Conservation (phyloP, 2,888 invertebrate species). For the Smittia aterrima region DNA sequence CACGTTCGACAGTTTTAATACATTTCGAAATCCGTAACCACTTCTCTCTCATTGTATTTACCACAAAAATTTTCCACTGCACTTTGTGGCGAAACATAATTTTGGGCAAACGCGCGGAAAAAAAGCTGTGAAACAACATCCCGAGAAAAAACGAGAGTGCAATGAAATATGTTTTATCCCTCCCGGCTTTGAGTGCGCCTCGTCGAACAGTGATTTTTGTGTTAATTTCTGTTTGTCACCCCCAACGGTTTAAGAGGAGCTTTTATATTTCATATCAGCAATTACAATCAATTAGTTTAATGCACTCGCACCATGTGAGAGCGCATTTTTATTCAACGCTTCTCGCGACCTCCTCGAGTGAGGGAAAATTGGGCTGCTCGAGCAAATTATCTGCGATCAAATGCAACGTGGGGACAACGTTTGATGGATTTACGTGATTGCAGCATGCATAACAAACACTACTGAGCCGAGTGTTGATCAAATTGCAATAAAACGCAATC, state of each 20-base stretch:
- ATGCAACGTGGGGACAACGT: background rate
- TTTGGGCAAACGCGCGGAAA: conserved; percentile 19
- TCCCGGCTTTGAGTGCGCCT: background rate
- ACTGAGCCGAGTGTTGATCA: conserved; percentile 17
- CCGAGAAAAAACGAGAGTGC: conserved; percentile 3
- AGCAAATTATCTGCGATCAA: conserved; percentile 16
- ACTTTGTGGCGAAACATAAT: conserved; percentile 25
- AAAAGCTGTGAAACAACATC: conserved; percentile 19
- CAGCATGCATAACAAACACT: background rate
- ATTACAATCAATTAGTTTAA: conserved; percentile 28
- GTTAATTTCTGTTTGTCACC: conserved; percentile 25
- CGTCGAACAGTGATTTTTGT: conserved; percentile 18
- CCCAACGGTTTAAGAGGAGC: background rate
- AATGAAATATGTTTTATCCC: conserved; percentile 20
- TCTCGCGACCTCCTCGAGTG: background rate
- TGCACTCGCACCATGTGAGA: background rate
- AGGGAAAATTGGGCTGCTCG: background rate
- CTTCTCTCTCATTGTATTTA: conserved; percentile 18
- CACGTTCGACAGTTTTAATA: conserved; percentile 24
- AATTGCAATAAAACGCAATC: conserved; percentile 27
- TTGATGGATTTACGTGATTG: conserved; percentile 25
- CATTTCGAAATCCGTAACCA: conserved; percentile 6
- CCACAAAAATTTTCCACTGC: conserved; percentile 36
- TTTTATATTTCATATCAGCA: conserved; percentile 16
- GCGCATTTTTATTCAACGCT: background rate